phyloP scores from a whole-genome alignment of 2,888 invertebrate genomes.

The Coremacera marginata region DNA sequence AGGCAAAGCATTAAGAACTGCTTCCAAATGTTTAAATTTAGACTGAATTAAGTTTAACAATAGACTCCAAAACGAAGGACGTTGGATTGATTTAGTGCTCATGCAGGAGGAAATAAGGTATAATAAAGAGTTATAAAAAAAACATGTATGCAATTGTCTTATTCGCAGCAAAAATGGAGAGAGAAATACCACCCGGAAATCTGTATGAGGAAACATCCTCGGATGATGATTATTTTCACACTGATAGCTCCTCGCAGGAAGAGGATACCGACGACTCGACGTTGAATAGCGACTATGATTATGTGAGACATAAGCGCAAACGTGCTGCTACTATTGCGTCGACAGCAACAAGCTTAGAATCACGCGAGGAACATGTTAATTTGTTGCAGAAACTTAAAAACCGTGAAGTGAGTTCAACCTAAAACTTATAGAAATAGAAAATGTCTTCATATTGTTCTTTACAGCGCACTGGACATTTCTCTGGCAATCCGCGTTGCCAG shows the following conservation, averaged over 20 bases:
- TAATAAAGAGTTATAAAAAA: background rate
- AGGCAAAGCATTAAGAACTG: too few species aligned
- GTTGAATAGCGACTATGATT: constrained; percentile 15
- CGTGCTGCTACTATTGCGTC: background rate
- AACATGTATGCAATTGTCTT: background rate
- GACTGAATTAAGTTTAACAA: too few species aligned
- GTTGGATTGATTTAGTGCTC: background rate
- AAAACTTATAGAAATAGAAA: background rate
- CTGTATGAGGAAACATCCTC: constrained; percentile 53
- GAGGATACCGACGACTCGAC: constrained; percentile 54
- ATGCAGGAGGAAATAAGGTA: background rate
- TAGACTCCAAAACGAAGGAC: too few species aligned
- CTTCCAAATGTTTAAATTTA: too few species aligned
- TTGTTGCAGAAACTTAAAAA: constrained; percentile 59
- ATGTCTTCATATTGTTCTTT: constrained; percentile 46
- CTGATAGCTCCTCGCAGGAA: constrained; percentile 56
- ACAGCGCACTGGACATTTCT: constrained; percentile 72
- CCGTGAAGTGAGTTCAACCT: constrained; percentile 57
- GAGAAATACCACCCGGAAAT: constrained; percentile 22
- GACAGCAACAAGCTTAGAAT: constrained; percentile 17
- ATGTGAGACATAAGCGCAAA: constrained; percentile 8
- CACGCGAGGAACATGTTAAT: constrained; percentile 48
- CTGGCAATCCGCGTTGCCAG: constrained; percentile 69
- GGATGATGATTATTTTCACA: constrained; percentile 47
- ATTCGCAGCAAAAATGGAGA: background rate